A percentile compares a stretch with the other conserved stretches of the same genome.
These are phyloP conservation scores for Mirounga angustirostris DNA, from an alignment of 2,113 vertebrate genomes.

Conservation along the genomic window DNA sequence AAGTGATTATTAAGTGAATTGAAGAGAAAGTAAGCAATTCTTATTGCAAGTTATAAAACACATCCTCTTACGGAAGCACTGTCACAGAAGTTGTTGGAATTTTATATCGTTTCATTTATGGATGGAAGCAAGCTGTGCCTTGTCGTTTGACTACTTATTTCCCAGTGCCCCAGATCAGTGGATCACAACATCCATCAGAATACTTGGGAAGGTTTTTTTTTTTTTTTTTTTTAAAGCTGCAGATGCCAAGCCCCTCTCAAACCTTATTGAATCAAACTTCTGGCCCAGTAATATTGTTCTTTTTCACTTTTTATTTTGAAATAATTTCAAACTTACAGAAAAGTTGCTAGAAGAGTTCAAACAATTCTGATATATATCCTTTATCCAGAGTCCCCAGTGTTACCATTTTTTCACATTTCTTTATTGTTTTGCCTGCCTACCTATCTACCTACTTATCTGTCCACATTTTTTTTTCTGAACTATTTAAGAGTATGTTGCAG, in stretches of 20 bases:
- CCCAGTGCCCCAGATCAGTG: background rate
- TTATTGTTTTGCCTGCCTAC: background rate
- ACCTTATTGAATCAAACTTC: background rate
- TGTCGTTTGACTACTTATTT: background rate
- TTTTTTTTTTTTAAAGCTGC: background rate
- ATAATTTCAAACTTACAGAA: background rate
- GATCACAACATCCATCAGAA: background rate
- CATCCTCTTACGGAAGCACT: background rate
- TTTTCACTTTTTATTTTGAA: constrained; percentile 53
- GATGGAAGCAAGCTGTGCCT: background rate
- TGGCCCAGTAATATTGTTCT: background rate
- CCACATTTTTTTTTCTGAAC: constrained; percentile 5
- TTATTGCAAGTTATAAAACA: background rate
- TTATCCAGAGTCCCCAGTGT: background rate
- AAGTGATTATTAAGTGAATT: constrained; percentile 42
- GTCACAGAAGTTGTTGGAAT: background rate
- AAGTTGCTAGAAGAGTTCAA: background rate
- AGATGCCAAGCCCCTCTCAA: background rate
- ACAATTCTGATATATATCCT: constrained; percentile 11
- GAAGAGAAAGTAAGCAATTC: background rate
- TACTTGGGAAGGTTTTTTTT: background rate
- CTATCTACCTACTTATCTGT: background rate
- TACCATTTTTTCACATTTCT: constrained; percentile 34
- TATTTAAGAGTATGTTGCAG: background rate
- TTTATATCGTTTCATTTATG: constrained; percentile 45